These are phyloP conservation scores for Corydoras maculifer DNA, from an alignment of 2,113 vertebrate genomes.

Conservation along the genomic window DNA sequence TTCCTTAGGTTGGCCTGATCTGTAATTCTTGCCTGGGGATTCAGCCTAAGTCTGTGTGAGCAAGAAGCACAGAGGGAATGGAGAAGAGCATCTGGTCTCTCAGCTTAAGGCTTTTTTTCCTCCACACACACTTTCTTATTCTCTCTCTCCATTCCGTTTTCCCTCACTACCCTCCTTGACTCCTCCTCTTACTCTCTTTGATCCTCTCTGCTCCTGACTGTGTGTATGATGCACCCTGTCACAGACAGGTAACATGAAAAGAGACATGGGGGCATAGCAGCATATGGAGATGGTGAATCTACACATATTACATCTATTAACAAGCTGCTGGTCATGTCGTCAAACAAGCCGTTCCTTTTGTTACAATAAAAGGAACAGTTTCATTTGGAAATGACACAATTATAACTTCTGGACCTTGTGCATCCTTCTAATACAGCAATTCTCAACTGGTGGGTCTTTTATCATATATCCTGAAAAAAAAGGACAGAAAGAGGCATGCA, in stretches of 20 bases:
- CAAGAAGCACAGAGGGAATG: conserved; percentile 16
- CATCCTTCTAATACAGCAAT: too few species aligned
- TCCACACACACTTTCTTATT: too few species aligned
- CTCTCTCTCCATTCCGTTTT: conserved; percentile 2
- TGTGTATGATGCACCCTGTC: conserved; percentile 30
- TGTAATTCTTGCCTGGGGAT: conserved; percentile 42
- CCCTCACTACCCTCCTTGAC: neutral
- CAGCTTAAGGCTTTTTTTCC: conserved; percentile 31
- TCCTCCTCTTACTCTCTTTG: conserved; percentile 13
- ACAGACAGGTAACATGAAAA: conserved; percentile 23
- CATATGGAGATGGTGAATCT: conserved; percentile 32
- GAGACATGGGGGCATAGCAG: conserved; percentile 3
- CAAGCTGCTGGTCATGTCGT: conserved; percentile 4
- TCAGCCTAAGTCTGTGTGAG: conserved; percentile 27
- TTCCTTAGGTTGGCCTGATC: conserved; percentile 38
- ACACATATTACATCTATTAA: neutral
- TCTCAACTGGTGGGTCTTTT: too few species aligned
- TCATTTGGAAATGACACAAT: neutral
- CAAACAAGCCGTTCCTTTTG: conserved; percentile 2
- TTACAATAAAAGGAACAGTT: conserved; percentile 6
- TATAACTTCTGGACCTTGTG: too few species aligned
- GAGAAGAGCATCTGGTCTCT: conserved; percentile 35
- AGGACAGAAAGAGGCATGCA: too few species aligned
- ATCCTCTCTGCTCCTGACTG: conserved; percentile 36
- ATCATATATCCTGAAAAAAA: too few species aligned